Evolutionary conservation across 2,797 vertebrate species (phyloP), one percentile per base, ranked within the genome.

Genomic region (Onychomys arenicola): DNA sequence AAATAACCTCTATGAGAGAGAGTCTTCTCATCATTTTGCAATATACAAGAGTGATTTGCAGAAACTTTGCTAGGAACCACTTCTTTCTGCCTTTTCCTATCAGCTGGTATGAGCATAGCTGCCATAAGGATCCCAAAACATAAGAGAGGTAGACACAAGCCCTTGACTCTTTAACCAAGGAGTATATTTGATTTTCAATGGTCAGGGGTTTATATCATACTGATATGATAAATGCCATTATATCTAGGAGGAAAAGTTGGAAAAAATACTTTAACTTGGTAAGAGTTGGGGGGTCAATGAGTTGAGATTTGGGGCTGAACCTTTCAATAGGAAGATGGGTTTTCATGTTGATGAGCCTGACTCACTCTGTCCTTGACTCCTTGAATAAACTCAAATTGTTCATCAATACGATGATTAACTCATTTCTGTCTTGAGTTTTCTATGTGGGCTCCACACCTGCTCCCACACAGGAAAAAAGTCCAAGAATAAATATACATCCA

Each of bases 401-500:
- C 78, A 91, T 89, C 78, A 85, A 89, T 73, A 65, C 23, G 40
- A 65, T 97, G 96, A 98, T 97, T 98, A 95, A 95, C 95, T 97
- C 37, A 80, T 95, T 97, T 97, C 95, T 97, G 95, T 87, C 93
- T 95, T 96, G 86, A 76, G 43, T 0, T 69, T 96, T 76, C 96
- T 75, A 84, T 77, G 83, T 96, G 67, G 49, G 14, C 40, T 89
- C 14, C 46, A 63, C 75, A 97, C 40, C 27, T 13, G 19, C 73
- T 63, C 46, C 52, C n/a, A 9, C 23, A 27, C 55, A 77, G 95
- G 96, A 98, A 98, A 84, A 61, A 97, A 97, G 63, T 63, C 32
- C 55, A 0, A 9, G 46, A 92, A 27, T 84, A 69, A 98, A 86
- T 76, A 93, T 94, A 84, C 32, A 43, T 94, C 84, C 75, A 91